Evolutionary conservation across 2,888 invertebrate genomes (phyloP), one percentile per base, ranked within the genome.

Genomic region (Vanessa cardui): DNA sequence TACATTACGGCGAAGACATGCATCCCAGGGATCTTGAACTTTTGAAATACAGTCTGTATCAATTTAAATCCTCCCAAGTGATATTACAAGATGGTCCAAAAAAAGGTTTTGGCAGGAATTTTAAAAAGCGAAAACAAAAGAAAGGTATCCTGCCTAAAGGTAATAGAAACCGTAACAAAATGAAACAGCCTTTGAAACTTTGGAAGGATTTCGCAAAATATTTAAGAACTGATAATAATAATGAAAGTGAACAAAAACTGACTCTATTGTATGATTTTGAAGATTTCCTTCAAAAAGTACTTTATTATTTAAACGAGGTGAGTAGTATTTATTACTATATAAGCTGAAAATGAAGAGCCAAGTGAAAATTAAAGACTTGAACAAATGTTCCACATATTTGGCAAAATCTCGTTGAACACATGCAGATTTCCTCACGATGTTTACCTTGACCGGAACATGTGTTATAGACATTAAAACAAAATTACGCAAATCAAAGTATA

Each of bases 21-120:
- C 79, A 87, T 39, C 78, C 81, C 50, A 74, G 78, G 1, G 88
- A 90, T 58, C 12, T 80, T 1, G 79, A 88, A 58, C 77, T 90
- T 0, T 21, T 88, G 3, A 84, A 85, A 74, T 90, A 87, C 58
- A 61, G 78, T 0, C 45, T 82, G 0, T 82, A 82, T 26, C 61
- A 87, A 2, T 79, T 81, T 54, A 76, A 80, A 49, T 66, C 76
- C 6, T 77, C 82, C 0, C 47, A 56, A 9, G 18, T 46, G 9
- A 33, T 21, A 58, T 33, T 21, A 33, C 47, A 64, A 46, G 46
- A 63, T 20, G 26, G 9, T n/a, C 45, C 20, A 15, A n/a, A 31
- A 47, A 49, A 58, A 31, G 33, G 60, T 59, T 58, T 18, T 16
- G 16, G 61, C 26, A 56, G 9, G 52, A 58, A 16, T 33, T 58